phyloP scores from a whole-genome alignment of 2,888 invertebrate species.

The Crematogaster levior region DNA sequence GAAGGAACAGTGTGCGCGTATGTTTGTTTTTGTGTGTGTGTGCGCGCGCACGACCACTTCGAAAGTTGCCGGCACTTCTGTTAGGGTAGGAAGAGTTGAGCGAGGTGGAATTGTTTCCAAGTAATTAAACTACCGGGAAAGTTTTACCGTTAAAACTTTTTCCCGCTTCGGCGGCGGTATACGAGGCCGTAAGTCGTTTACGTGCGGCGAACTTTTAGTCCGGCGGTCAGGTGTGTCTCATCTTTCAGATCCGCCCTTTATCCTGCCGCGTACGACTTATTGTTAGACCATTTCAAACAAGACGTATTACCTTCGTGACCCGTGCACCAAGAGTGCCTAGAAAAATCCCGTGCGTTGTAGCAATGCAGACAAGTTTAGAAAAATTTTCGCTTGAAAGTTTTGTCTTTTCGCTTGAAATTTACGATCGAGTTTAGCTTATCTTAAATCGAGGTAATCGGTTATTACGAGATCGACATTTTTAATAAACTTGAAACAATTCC shows the following conservation, averaged over 20 bases:
- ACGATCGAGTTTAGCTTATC: not conserved
- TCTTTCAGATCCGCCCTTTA: slow-evolving; percentile 49
- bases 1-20: not conserved
- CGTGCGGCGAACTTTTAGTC: slow-evolving; percentile 69
- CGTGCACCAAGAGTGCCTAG: not conserved
- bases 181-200: slow-evolving; percentile 70
- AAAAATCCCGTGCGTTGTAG: not conserved
- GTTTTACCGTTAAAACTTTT: slow-evolving; percentile 84
- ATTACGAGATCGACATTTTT: not conserved
- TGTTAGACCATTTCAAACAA: slow-evolving; percentile 20
- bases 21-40: not conserved
- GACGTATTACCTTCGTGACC: slow-evolving; percentile 23
- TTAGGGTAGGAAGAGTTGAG: slow-evolving; percentile 40
- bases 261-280: slow-evolving; percentile 26
- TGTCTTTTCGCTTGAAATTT: not conserved
- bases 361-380: not conserved
- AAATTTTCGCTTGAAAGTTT: too few species aligned
- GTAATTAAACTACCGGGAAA: slow-evolving; percentile 84
- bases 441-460: not conserved
- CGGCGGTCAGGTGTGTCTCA: slow-evolving; percentile 68
- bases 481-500: not conserved
- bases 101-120: slow-evolving; percentile 83
- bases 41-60: not conserved
- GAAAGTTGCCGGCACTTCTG: slow-evolving; percentile 38
- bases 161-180: slow-evolving; percentile 26